Evolutionary conservation across 2,888 invertebrate species (phyloP), one percentile per base, ranked within the genome.

Genomic region (Drosophila peninsularis): DNA sequence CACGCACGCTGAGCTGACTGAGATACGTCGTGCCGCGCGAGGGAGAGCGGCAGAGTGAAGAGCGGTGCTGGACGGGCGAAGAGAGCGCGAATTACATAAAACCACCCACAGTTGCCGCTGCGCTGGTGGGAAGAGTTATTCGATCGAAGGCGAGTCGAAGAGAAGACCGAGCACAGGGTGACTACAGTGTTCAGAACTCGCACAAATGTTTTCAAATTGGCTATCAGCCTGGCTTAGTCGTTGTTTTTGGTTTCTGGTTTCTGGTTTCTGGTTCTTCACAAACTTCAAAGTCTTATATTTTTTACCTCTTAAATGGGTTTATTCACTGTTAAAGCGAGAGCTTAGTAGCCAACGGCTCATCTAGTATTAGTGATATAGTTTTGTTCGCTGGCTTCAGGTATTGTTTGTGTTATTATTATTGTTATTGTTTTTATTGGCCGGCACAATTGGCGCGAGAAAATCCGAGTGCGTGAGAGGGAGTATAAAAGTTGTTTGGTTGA

Each of bases 81-180:
- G 85, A 83, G 83, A 84, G 68, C 68, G 50, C 62, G 36, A 47
- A 44, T 60, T 54, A 45, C 54, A 54, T 54, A 50, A 71, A 50
- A 62, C 80, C 76, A 76, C 76, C 76, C 76, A 76, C 80, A 57
- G 79, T 62, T 60, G 49, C 11, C 53, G 66, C 30, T 60, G 70
- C 53, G 66, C 30, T 60, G 70, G 44, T 61, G 50, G 54, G 37
- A 68, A 64, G 57, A 64, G 36, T 44, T 62, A 30, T 72, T 74
- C 53, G 75, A 85, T 86, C 84, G 70, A 80, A 87, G 49, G 67
- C 32, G 57, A 70, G 70, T 62, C 64, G 57, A 87, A 74, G 84
- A 75, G 87, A 62, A 44, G 63, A 32, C 17, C 42, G 41, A 57
- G 54, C 81, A 87, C 86, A 87, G 90, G 90, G 86, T 90, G 86